Percentiles rank a stretch among this genome's conserved stretches.
These are phyloP conservation scores for Chromobotia macracanthus DNA, from an alignment of 2,797 vertebrate species.

Conservation along the genomic window DNA sequence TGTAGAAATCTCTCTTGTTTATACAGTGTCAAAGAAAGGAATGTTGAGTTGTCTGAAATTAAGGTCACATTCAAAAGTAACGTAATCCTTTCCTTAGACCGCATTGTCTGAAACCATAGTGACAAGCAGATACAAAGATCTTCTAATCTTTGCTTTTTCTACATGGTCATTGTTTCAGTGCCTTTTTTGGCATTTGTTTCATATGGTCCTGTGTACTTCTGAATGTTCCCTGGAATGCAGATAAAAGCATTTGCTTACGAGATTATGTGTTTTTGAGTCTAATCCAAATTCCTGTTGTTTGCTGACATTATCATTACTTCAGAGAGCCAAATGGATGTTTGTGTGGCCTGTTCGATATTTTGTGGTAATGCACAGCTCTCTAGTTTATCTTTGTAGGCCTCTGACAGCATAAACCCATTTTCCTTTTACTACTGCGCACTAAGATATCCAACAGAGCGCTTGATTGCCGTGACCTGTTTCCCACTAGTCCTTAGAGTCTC, in stretches of 20 bases:
- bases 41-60: slow-evolving; percentile 36
- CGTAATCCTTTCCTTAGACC: slow-evolving; percentile 35
- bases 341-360: slow-evolving; percentile 35
- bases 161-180: slow-evolving; percentile 25
- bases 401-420: slow-evolving; percentile 40
- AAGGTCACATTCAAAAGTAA: slow-evolving; percentile 44
- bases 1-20: slow-evolving; percentile 33
- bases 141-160: slow-evolving; percentile 32
- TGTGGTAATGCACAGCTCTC: slow-evolving; percentile 17
- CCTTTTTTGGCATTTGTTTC: slow-evolving; percentile 38
- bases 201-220: slow-evolving; percentile 9
- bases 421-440: slow-evolving; percentile 5
- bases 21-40: slow-evolving; percentile 23
- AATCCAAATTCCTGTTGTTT: slow-evolving; percentile 43
- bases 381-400: slow-evolving; percentile 27
- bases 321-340: slow-evolving; percentile 29
- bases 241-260: slow-evolving; percentile 26
- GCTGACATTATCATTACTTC: slow-evolving; percentile 22
- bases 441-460: slow-evolving; percentile 34
- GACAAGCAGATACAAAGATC: slow-evolving; percentile 31
- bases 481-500: slow-evolving; percentile 42
- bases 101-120: slow-evolving; percentile 30
- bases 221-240: slow-evolving; percentile 28
- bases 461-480: slow-evolving; percentile 48
- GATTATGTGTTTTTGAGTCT: slow-evolving; percentile 31